Conservation (phyloP, 2,888 invertebrate genomes). For the Noctua fimbriata region DNA sequence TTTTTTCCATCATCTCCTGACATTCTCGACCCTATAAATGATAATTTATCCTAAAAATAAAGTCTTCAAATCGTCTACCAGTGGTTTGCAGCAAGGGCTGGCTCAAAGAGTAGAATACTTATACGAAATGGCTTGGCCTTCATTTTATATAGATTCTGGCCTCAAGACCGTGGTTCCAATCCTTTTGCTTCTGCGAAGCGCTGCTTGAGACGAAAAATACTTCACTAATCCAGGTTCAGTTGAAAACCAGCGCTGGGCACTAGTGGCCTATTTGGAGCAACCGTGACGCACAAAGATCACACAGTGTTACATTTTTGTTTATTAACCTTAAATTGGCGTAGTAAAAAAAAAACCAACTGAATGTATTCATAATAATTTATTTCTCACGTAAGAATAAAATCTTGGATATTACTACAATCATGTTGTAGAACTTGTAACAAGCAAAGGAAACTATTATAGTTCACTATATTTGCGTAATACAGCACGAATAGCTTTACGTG, state of each 20-base stretch:
- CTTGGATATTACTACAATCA: constrained; percentile 36
- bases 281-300: no score
- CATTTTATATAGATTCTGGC: background rate
- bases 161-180: background rate
- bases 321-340: no score
- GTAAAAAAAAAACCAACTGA: constrained; percentile 2
- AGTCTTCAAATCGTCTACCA: background rate
- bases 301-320: no score
- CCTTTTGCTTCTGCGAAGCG: background rate
- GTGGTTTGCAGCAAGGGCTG: no score
- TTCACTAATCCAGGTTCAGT: no score
- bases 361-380: constrained; percentile 59
- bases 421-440: constrained; percentile 52
- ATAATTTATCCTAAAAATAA: no score
- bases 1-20: no score
- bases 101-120: no score
- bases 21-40: no score
- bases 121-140: background rate
- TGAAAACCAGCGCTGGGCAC: no score
- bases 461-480: constrained; percentile 45
- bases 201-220: background rate
- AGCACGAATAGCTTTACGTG: constrained; percentile 26
- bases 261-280: no score
- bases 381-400: constrained; percentile 52
- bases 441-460: constrained; percentile 52